Evolutionary conservation across 2,797 vertebrate genomes (phyloP).

Genomic region (Botia kubotai): DNA sequence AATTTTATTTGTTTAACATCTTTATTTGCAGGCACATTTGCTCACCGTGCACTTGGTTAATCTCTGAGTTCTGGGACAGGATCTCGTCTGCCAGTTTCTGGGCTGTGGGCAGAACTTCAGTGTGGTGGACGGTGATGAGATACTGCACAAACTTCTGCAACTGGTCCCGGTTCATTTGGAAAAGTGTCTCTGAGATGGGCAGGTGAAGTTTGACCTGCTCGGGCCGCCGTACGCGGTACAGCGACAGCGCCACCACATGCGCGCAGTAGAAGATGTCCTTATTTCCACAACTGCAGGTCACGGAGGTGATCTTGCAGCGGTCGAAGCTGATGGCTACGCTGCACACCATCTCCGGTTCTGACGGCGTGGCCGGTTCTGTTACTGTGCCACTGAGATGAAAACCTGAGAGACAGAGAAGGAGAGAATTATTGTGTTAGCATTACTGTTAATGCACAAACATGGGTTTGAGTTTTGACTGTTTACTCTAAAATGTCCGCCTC

Average conservation of each 20-base stretch:
- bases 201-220: conserved; percentile 98
- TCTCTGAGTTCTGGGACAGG: conserved; percentile 98
- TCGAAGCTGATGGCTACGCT: conserved; percentile 99
- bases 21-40: conserved; percentile 13
- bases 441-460: conserved; percentile 2
- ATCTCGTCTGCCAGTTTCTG: conserved; percentile 98
- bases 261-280: conserved; percentile 99
- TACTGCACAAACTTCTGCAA: conserved; percentile 99
- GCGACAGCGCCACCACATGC: conserved; percentile 95
- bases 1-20: no score
- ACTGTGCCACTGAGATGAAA: conserved; percentile 98
- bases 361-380: conserved; percentile 91
- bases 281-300: conserved; percentile 98
- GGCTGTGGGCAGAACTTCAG: conserved; percentile 97
- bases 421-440: no score
- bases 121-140: conserved; percentile 98
- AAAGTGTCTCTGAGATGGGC: conserved; percentile 98
- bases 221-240: conserved; percentile 96
- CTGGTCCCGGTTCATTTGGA: conserved; percentile 99
- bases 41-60: conserved; percentile 99
- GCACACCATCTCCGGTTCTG: conserved; percentile 93
- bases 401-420: conserved; percentile 74
- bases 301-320: conserved; percentile 99
- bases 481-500: no score
- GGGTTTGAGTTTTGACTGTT: no score